A percentile compares a stretch with the other conserved stretches of the same genome.
These are phyloP conservation scores for Euura lappo DNA, from an alignment of 1,140 invertebrate species.

Conservation along the genomic window DNA sequence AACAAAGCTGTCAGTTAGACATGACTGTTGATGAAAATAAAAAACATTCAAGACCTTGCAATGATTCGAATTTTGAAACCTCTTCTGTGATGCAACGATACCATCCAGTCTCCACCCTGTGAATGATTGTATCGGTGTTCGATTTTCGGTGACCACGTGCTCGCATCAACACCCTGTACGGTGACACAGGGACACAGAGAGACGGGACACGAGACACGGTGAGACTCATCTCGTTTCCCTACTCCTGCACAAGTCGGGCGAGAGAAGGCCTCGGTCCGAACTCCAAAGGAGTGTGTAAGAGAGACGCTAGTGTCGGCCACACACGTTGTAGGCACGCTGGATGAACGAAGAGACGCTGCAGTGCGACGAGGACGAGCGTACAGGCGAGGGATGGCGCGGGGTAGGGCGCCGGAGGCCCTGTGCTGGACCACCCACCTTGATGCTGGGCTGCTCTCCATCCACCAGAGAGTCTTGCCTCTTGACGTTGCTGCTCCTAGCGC, in stretches of 20 bases:
- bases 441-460: neutral
- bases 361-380: neutral
- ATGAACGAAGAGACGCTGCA: neutral
- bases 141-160: too few species aligned
- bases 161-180: too few species aligned
- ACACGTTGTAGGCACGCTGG: conserved; percentile 6
- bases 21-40: too few species aligned
- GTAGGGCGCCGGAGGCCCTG: conserved; percentile 3
- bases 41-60: too few species aligned
- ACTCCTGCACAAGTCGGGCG: neutral
- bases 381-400: neutral
- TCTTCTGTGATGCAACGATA: too few species aligned
- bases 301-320: conserved; percentile 6
- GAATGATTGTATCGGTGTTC: too few species aligned
- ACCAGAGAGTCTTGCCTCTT: neutral
- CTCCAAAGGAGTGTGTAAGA: conserved; percentile 1
- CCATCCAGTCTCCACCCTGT: too few species aligned
- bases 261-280: neutral
- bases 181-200: neutral
- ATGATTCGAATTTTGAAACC: too few species aligned
- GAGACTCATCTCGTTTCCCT: conserved; percentile 4
- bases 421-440: conserved; percentile 6
- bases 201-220: neutral
- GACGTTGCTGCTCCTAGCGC: conserved; percentile 2
- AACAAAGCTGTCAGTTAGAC: too few species aligned